Base-by-base conservation (phyloP, 2,888 invertebrate species). In the Plebejus argus region DNA sequence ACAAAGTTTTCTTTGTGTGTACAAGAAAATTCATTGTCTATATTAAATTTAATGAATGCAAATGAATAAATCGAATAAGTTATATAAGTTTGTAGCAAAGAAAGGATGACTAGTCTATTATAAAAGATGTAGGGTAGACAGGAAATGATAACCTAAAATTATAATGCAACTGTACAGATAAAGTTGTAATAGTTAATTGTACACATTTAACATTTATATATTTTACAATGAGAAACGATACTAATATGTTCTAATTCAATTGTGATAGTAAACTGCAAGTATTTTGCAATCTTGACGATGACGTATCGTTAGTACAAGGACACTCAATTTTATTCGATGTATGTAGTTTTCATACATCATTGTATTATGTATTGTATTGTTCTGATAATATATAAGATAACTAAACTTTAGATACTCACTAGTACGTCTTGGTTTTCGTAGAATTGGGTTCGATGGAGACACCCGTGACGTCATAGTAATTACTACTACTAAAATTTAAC, bases 401-500 rank as follows among this genome's bases (percentile, higher is more conserved):
- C 53, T 70, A 77, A 61, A 78, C 28, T 81, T 81, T 78, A 35
- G 80, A 81, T 83, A 91, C 92, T 91, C 81, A 91, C 91, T 83
- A 84, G 85, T 86, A 84, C 79, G 74, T 85, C 81, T 90, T 89
- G 82, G 87, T 87, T 85, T 90, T 88, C 78, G 83, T 85, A 74
- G 85, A 82, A 80, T 85, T 83, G 76, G 89, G 89, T 82, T 90
- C 89, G 72, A 89, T 83, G 75, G 81, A 77, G 66, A 79, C 78
- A 86, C 86, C 85, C 81, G 87, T 88, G 81, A 88, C 86, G 83
- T 90, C 91, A 85, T 88, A 90, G 86, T 89, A 92, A 87, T 88
- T 92, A 93, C 90, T 94, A 94, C 92, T 94, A 92, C 92, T 94
- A 93, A 93, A 94, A 88, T 89, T 91, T 91, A 94, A 93, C 85